Conservation (phyloP, 2,113 vertebrate species). For the Muntiacus reevesi region DNA sequence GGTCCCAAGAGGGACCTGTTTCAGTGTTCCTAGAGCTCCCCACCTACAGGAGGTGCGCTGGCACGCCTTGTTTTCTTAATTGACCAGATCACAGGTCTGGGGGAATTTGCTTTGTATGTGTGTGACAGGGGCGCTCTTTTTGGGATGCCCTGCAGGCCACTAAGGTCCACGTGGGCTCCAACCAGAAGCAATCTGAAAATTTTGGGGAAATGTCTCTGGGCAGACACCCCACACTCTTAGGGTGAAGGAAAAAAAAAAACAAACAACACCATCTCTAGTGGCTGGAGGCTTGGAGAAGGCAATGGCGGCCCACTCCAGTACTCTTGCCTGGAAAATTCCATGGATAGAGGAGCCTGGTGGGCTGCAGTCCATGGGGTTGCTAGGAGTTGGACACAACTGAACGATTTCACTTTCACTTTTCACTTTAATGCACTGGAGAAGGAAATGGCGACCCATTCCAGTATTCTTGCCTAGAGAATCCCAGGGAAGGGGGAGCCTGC, state of each 20-base stretch:
- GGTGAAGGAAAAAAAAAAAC: neutral
- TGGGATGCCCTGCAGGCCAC: neutral
- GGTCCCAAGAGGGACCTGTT: neutral
- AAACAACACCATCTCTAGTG: neutral
- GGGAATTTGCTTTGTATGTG: neutral
- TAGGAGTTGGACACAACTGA: neutral
- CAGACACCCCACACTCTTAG: neutral
- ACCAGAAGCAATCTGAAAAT: neutral
- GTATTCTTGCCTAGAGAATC: neutral
- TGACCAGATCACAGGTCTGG: neutral
- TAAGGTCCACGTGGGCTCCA: neutral
- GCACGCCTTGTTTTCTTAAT: neutral
- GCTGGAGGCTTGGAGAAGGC: neutral
- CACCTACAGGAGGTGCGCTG: neutral
- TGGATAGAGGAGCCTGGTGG: neutral
- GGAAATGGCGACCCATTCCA: neutral
- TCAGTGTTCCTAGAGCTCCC: neutral
- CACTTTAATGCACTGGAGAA: neutral
- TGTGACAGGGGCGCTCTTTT: accelerated
- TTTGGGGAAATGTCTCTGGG: neutral
- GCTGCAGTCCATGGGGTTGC: neutral
- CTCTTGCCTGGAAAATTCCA: neutral
- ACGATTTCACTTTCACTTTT: neutral
- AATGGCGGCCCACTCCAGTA: neutral
- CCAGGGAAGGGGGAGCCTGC: neutral